phyloP scores from a whole-genome alignment of 2,888 invertebrate genomes.

The Drosophila macrospina region DNA sequence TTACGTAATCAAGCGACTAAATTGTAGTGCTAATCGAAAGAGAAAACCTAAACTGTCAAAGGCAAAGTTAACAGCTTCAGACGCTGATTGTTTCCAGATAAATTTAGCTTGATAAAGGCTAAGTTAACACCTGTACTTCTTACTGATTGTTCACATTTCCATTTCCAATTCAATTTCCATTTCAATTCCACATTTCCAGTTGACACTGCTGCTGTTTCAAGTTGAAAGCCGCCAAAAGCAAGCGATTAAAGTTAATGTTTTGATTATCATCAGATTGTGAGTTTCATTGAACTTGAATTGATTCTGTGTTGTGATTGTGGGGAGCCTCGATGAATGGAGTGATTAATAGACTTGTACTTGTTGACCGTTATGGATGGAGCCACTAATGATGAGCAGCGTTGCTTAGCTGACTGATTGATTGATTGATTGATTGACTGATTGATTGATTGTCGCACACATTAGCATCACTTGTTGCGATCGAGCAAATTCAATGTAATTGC shows the following conservation, averaged over 20 bases:
- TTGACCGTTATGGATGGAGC: slow-evolving; percentile 54
- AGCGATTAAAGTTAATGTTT: slow-evolving; percentile 18
- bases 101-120: too few species aligned
- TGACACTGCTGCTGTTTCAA: slow-evolving; percentile 30
- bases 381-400: slow-evolving; percentile 43
- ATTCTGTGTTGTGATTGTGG: slow-evolving; percentile 2
- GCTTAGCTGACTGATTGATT: slow-evolving; percentile 18
- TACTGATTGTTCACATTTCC: slow-evolving; percentile 18
- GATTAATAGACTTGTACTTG: slow-evolving; percentile 43
- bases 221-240: slow-evolving; percentile 27
- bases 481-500: slow-evolving; percentile 21
- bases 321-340: slow-evolving; percentile 19
- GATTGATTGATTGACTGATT: slow-evolving; percentile 31
- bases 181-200: slow-evolving; percentile 18
- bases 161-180: slow-evolving; percentile 50
- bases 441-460: slow-evolving; percentile 59
- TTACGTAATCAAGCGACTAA: slow-evolving; percentile 5
- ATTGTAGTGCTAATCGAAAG: slow-evolving; percentile 9
- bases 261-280: slow-evolving; percentile 5
- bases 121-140: too few species aligned
- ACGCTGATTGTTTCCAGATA: too few species aligned
- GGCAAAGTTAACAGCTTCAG: slow-evolving; percentile 18
- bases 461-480: slow-evolving; percentile 45
- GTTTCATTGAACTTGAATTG: slow-evolving; percentile 57
- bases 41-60: slow-evolving; percentile 27